phyloP scores from a whole-genome alignment of 2,888 invertebrate species.

The Crocallis elinguaria region DNA sequence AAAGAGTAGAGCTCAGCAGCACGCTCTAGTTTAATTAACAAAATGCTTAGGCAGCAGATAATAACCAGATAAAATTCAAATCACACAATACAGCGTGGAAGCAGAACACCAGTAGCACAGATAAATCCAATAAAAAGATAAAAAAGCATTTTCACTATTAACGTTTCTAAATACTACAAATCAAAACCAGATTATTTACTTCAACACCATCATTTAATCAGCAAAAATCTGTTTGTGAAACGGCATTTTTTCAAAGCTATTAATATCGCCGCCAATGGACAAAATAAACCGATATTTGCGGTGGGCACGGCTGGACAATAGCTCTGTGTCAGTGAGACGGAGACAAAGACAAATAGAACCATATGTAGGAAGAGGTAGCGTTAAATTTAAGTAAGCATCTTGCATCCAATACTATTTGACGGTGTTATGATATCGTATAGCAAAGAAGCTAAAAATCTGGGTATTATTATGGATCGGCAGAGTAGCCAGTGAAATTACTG shows the following conservation, averaged over 20 bases:
- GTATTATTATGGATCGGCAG: too few relatives aligned
- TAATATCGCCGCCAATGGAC: slow-evolving; percentile 56
- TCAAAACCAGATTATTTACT: slow-evolving; percentile 1
- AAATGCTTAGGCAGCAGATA: too few relatives aligned
- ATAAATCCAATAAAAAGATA: too few relatives aligned
- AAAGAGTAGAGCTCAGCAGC: too few relatives aligned
- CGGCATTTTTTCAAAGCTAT: slow-evolving; percentile 57
- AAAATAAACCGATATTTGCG: slow-evolving; percentile 72
- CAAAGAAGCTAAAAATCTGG: too few relatives aligned
- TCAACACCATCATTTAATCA: slow-evolving; percentile 31
- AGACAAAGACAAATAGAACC: slow-evolving; percentile 65
- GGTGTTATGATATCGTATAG: too few relatives aligned
- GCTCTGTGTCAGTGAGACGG: slow-evolving; percentile 69
- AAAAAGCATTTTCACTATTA: not conserved
- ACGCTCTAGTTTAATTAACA: too few relatives aligned
- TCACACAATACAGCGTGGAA: not conserved
- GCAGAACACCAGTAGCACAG: not conserved
- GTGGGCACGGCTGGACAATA: slow-evolving; percentile 71
- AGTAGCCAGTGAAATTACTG: too few relatives aligned
- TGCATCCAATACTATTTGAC: not conserved
- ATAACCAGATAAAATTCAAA: too few relatives aligned
- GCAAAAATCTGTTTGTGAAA: slow-evolving; percentile 43
- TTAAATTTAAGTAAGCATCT: slow-evolving; percentile 14
- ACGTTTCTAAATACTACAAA: not conserved
- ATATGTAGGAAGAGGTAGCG: slow-evolving; percentile 27